Evolutionary conservation across 2,888 invertebrate species (phyloP).

Genomic region (Mesorhabditis sp.): DNA sequence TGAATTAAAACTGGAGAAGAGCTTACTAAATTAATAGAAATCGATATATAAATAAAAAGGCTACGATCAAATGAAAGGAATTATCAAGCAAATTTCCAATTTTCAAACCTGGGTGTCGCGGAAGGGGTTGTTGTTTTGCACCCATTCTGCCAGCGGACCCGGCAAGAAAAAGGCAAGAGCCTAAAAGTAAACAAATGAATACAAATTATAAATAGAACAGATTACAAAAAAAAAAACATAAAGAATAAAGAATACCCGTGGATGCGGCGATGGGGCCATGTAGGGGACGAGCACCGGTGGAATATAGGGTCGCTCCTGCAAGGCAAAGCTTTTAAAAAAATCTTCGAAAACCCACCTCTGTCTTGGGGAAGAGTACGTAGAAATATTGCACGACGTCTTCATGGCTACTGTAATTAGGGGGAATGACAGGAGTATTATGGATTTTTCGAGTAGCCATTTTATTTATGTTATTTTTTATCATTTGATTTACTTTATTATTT

Average conservation of each 20-base stretch:
- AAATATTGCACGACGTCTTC: constrained; percentile 1
- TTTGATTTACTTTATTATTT: too few relatives aligned
- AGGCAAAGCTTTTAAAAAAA: too few relatives aligned
- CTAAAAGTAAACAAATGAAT: constrained; percentile 1
- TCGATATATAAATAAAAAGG: too few relatives aligned
- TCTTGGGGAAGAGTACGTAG: neutral
- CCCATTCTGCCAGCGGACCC: neutral
- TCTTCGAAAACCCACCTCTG: neutral
- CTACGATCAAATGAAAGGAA: too few relatives aligned
- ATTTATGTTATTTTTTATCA: too few relatives aligned
- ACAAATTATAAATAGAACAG: neutral
- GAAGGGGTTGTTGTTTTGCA: neutral
- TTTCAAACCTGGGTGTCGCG: neutral
- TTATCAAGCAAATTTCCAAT: too few relatives aligned
- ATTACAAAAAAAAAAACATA: neutral
- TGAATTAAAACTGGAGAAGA: neutral
- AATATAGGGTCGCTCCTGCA: neutral
- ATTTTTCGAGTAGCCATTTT: too few relatives aligned
- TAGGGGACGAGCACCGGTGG: constrained; percentile 5
- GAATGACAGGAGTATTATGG: too few relatives aligned
- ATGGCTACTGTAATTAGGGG: neutral
- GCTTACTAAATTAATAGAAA: neutral
- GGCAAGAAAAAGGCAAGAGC: neutral
- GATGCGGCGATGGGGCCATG: constrained; percentile 5
- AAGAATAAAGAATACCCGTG: neutral